These are phyloP conservation scores for Silurus glanis DNA, from an alignment of 2,113 vertebrate species.

Conservation along the genomic window DNA sequence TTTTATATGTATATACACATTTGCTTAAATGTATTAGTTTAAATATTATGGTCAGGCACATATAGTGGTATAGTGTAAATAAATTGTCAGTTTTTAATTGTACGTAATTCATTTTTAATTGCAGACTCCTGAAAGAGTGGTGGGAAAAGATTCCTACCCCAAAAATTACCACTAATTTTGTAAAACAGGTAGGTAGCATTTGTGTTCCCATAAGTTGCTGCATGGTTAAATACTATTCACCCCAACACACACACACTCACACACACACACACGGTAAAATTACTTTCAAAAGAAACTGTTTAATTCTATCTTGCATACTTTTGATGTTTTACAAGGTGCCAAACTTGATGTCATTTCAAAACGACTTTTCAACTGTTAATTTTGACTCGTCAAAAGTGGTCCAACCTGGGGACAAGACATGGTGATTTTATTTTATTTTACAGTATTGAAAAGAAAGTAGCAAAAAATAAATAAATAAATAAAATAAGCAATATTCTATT, in stretches of 20 bases:
- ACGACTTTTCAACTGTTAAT: slow-evolving; percentile 7
- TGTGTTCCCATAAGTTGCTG: not conserved
- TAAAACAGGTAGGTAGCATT: slow-evolving; percentile 50
- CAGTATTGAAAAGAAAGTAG: not conserved
- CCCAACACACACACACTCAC: not conserved
- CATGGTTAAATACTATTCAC: no score
- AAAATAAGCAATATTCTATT: not conserved
- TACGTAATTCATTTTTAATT: slow-evolving; percentile 9
- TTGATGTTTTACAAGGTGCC: slow-evolving; percentile 45
- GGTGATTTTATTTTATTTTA: slow-evolving; percentile 51
- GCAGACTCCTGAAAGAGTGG: slow-evolving; percentile 60
- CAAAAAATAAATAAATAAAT: no score
- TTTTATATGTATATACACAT: no score
- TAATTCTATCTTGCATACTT: not conserved
- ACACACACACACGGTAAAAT: not conserved
- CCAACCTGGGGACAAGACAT: slow-evolving; percentile 41
- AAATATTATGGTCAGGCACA: no score
- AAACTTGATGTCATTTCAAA: slow-evolving; percentile 26
- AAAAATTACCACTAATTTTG: slow-evolving; percentile 48
- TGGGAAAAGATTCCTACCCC: slow-evolving; percentile 56
- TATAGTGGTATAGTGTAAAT: no score
- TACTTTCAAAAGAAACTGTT: not conserved
- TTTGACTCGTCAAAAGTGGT: slow-evolving; percentile 33
- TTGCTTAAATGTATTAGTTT: no score
- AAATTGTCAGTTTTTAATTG: not conserved